phyloP scores from a whole-genome alignment of 2,797 vertebrate species.

The Cossypha heuglini region DNA sequence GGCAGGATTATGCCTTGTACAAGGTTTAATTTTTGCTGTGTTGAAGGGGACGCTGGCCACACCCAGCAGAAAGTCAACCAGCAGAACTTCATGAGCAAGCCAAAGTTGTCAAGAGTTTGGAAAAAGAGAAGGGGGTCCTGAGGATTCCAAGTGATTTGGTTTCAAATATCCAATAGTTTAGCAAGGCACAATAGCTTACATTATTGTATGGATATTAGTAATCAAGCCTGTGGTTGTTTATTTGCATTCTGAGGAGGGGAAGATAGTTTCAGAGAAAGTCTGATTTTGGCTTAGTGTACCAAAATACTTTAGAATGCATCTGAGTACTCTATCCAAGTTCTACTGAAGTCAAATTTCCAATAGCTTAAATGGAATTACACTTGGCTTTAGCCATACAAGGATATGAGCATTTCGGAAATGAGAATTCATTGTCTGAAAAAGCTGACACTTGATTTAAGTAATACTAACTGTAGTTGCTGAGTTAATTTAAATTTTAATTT shows the following conservation, averaged over 20 bases:
- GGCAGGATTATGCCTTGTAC: neutral
- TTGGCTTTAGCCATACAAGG: neutral
- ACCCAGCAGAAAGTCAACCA: neutral
- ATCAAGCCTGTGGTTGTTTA: neutral
- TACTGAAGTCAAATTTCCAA: neutral
- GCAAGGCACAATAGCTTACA: neutral
- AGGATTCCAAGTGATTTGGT: neutral
- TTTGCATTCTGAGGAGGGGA: neutral
- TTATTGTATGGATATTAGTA: neutral
- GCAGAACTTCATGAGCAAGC: neutral
- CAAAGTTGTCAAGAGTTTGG: neutral
- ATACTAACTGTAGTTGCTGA: neutral
- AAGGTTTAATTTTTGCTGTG: neutral
- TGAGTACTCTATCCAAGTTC: neutral
- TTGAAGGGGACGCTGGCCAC: neutral
- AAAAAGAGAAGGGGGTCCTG: neutral
- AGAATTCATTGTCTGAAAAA: neutral
- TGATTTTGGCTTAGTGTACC: neutral
- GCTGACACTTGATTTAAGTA: neutral
- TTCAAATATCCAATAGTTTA: neutral
- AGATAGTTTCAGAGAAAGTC: neutral
- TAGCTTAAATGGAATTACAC: neutral
- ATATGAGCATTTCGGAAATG: neutral
- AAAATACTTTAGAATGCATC: neutral
- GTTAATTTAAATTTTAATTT: slow-evolving; percentile 1